phyloP scores from a whole-genome alignment of 2,888 invertebrate species.

The Neocrepidodera transversa region DNA sequence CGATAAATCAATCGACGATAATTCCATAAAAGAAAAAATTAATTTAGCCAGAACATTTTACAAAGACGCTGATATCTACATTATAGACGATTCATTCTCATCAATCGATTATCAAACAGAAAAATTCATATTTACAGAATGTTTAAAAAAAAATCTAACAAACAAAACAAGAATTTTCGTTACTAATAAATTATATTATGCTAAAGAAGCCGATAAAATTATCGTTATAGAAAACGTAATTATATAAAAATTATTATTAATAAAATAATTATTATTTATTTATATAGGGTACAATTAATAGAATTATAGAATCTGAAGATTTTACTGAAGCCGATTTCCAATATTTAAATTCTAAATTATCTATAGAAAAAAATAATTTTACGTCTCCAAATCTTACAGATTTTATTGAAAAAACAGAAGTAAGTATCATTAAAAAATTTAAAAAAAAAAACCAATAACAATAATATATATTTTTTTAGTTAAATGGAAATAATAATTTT shows the following conservation, averaged over 20 bases:
- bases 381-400: background rate
- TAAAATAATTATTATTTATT: background rate
- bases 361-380: background rate
- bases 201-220: conserved; percentile 71
- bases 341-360: conserved; percentile 8
- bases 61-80: conserved; percentile 76
- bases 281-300: conserved; percentile 20
- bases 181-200: conserved; percentile 84
- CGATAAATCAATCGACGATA: conserved; percentile 78
- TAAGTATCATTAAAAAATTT: background rate
- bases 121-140: conserved; percentile 76
- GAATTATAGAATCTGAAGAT: conserved; percentile 9
- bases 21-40: conserved; percentile 82
- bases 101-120: conserved; percentile 82
- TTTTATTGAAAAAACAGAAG: conserved; percentile 11
- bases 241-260: no score
- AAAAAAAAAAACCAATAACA: no score
- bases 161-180: conserved; percentile 78
- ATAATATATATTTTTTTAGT: no score
- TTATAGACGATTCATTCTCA: conserved; percentile 81
- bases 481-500: no score
- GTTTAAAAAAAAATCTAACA: conserved; percentile 66
- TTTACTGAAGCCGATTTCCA: conserved; percentile 14
- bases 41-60: conserved; percentile 81
- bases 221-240: conserved; percentile 70